Evolutionary conservation across 1,140 invertebrate genomes (phyloP), one percentile per base, ranked within the genome.

Genomic region (Drosophila tsacasi): DNA sequence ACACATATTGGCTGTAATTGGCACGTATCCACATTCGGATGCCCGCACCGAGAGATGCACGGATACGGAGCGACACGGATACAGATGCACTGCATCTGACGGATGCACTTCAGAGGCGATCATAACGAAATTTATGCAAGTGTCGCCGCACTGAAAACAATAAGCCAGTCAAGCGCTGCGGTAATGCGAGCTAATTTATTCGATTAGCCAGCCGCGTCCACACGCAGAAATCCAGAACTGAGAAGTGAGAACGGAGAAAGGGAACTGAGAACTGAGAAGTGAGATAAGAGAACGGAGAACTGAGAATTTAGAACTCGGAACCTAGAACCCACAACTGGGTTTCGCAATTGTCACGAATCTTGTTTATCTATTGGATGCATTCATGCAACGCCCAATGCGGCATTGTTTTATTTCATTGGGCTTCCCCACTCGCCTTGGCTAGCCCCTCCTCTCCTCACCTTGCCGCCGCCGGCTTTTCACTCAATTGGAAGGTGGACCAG

Each of bases 121-220:
- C 54, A 61, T 73, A 76, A n/a, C 21, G 15, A 57, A 57, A 17
- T 60, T 59, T 40, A 46, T 60, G 46, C 59, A 58, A 60, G 60
- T 57, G 55, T 32, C 76, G 62, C 37, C 21, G 44, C 44, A 23
- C 37, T 37, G 30, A 50, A 73, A 78, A 83, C 68, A 83, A 79
- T 75, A 62, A 57, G 55, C 37, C 44, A 59, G 59, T 69, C 76
- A 63, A 58, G 60, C 66, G 60, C 37, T 50, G 60, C 66, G 76
- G 76, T 57, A 84, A 66, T 66, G 57, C 49, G 84, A 89, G 67
- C 65, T 67, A 80, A 83, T 83, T 87, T 89, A 89, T 87, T 81
- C 81, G 83, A 87, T 87, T 87, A 87, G 84, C 78, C 47, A 69
- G 52, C 35, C 55, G 72, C 62, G 75, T 57, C 46, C 61, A 66